A percentile compares a stretch with the other conserved stretches of the same genome.
phyloP scores from a whole-genome alignment of 2,797 vertebrate species.

The Rhinella marina region DNA sequence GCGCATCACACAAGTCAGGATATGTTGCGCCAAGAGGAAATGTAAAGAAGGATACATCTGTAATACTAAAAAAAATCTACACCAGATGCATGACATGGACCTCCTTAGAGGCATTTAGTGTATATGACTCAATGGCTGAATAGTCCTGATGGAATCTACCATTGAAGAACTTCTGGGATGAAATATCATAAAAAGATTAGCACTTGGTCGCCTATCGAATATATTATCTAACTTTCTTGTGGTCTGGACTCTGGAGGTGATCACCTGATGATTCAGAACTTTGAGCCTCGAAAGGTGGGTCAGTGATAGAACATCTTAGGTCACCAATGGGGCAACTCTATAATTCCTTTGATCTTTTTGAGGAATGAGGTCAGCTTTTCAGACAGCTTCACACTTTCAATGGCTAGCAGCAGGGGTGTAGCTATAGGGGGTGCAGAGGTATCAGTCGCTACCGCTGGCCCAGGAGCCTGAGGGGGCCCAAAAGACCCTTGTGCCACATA shows the following conservation, averaged over 20 bases:
- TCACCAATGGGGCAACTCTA: background rate
- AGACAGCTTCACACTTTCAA: too few species aligned
- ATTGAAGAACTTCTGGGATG: background rate
- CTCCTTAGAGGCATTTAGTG: background rate
- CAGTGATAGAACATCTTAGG: background rate
- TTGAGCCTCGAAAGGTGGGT: background rate
- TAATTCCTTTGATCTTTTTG: background rate
- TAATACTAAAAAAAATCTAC: too few species aligned
- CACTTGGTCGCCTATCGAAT: background rate
- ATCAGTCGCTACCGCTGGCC: too few species aligned
- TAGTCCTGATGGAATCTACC: background rate
- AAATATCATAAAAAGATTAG: background rate
- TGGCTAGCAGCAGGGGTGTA: too few species aligned
- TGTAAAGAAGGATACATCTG: too few species aligned
- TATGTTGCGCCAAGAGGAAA: too few species aligned
- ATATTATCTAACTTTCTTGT: background rate
- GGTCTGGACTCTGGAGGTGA: background rate
- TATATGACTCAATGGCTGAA: background rate
- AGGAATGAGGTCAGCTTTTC: background rate
- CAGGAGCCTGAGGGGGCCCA: too few species aligned
- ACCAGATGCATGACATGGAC: too few species aligned
- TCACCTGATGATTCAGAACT: background rate
- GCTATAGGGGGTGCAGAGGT: too few species aligned
- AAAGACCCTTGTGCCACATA: too few species aligned
- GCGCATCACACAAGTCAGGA: too few species aligned